Base-by-base conservation (phyloP, 2,113 vertebrate species). In the Eptatretus burgeri region DNA sequence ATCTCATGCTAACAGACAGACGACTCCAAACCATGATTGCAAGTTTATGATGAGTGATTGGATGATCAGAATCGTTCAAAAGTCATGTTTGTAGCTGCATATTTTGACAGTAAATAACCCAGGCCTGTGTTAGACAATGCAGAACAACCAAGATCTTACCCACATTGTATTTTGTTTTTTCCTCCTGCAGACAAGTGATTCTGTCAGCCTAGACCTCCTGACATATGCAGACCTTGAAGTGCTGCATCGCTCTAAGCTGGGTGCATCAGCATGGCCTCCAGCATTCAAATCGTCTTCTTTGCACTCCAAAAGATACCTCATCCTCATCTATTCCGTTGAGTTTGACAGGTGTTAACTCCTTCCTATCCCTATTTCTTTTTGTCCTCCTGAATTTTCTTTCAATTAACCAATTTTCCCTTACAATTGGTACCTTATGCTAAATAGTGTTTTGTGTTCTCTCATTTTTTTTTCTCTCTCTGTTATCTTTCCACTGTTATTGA, bases 301-400 rank as follows among this genome's bases (percentile, higher is more conserved):
- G 68, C 78, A 74, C 50, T 71, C 79, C 67, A 93, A 85, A 71
- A 78, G 88, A 70, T 95, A 93, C 70, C 77, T 95, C 51, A 93
- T 93, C 68, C 80, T 95, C 17, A 76, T 93, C 68, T 93, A 94
- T 73, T 87, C 83, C 0, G 88, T 93, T 64, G 85, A 94, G 72
- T 94, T 94, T 66, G 88, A 94, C 73, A 84, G 82, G 85, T 88
- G 63, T 50, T 68, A 13, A 60, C 53, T 17, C 16, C 12, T 17
- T n/a, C 53, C 9, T 60, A 18, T 14, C 52, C 17, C n/a, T 41
- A 41, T n/a, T 20, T 10, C 56, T 60, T n/a, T 60, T 60, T 60
- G n/a, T 60, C n/a, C 20, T n/a, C 56, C 12, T 17, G n/a, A n/a
- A 60, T 20, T 20, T 17, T 20, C 56, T 10, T 20, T 20, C n/a